Conservation (phyloP, 2,113 vertebrate genomes). For the Alligator mississippiensis region DNA sequence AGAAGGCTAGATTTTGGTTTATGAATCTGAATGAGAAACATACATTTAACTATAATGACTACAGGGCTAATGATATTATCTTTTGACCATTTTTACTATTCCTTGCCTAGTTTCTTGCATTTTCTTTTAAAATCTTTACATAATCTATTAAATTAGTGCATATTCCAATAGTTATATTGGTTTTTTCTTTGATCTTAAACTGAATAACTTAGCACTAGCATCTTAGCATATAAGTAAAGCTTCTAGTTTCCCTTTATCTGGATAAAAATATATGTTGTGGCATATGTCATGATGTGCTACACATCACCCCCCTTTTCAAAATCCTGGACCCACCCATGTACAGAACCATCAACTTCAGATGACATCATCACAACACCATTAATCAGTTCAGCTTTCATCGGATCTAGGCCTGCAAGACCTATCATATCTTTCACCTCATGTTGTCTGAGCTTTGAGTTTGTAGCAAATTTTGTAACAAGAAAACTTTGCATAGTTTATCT, state of each 20-base stretch:
- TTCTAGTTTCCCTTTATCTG: not conserved
- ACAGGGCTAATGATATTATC: no score
- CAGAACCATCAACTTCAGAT: not conserved
- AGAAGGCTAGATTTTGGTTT: no score
- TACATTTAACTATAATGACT: no score
- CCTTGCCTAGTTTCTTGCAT: no score
- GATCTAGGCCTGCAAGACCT: not conserved
- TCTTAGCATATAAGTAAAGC: not conserved
- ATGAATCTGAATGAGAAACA: no score
- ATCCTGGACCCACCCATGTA: not conserved
- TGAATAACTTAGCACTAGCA: not conserved
- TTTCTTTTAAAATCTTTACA: no score
- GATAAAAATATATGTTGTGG: no score
- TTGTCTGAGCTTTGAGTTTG: not conserved
- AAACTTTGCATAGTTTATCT: not conserved
- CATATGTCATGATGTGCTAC: no score
- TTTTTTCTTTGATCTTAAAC: not conserved
- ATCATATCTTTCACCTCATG: not conserved
- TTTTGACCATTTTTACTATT: no score
- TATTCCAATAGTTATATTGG: rapidly evolving
- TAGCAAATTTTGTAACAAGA: not conserved
- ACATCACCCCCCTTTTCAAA: not conserved
- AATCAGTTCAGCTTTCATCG: not conserved
- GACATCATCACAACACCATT: not conserved
- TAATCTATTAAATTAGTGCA: no score